phyloP scores from a whole-genome alignment of 2,888 invertebrate genomes.

The Myopa testacea region DNA sequence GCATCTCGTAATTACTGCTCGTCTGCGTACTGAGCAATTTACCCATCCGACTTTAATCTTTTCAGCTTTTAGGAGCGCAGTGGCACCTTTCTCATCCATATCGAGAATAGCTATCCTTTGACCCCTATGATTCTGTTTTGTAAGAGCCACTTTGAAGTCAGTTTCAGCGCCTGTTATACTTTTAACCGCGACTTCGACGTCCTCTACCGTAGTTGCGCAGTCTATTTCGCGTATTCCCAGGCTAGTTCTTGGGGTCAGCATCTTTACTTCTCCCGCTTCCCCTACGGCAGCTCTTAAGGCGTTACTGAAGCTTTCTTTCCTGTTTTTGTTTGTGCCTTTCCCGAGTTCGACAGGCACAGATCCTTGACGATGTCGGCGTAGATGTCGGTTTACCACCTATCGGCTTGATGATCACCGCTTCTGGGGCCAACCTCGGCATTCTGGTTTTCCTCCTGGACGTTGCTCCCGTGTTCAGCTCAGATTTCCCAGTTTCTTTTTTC shows the following conservation, averaged over 20 bases:
- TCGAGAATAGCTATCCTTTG: background rate
- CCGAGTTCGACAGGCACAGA: too few species aligned
- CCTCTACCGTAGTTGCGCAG: too few species aligned
- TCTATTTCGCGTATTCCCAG: too few species aligned
- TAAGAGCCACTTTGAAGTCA: too few species aligned
- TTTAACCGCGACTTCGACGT: too few species aligned
- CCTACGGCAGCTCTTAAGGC: too few species aligned
- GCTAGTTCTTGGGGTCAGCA: too few species aligned
- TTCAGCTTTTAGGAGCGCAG: background rate
- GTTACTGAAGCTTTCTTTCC: too few species aligned
- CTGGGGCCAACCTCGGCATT: background rate
- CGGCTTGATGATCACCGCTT: background rate
- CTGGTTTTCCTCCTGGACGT: background rate
- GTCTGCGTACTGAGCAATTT: background rate
- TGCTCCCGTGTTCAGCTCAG: background rate
- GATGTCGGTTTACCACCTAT: background rate
- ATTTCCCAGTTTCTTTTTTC: background rate
- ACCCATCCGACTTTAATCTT: background rate
- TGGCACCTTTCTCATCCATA: background rate
- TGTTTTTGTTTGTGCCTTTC: too few species aligned
- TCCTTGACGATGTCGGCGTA: background rate
- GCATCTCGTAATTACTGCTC: background rate
- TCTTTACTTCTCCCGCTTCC: too few species aligned
- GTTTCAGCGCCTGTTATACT: too few species aligned
- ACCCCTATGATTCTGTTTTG: background rate